A percentile compares a stretch with the other conserved stretches of the same genome.
phyloP scores from a whole-genome alignment of 2,797 vertebrate species.

The Notolepis coatsorum region DNA sequence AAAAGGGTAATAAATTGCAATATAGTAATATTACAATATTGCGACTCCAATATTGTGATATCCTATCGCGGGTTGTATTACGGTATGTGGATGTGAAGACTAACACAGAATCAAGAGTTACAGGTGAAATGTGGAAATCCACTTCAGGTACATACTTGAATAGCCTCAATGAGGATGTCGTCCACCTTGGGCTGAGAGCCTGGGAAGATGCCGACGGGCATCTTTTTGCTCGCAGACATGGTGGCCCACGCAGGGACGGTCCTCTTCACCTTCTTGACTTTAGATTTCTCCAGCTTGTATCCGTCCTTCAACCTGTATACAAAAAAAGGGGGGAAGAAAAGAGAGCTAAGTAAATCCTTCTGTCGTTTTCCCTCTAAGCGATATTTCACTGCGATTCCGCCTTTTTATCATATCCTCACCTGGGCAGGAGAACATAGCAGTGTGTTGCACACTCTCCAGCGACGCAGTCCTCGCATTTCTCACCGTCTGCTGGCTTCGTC shows the following conservation, averaged over 20 bases:
- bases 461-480: slow-evolving; percentile 81
- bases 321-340: slow-evolving; percentile 43
- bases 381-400: slow-evolving; percentile 82
- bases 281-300: slow-evolving; percentile 83
- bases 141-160: slow-evolving; percentile 80
- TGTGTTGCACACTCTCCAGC: slow-evolving; percentile 80
- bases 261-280: slow-evolving; percentile 95
- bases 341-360: slow-evolving; percentile 44
- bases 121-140: background rate
- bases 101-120: background rate
- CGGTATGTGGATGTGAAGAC: too few relatives aligned
- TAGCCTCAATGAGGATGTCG: slow-evolving; percentile 94
- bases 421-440: slow-evolving; percentile 82
- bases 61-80: too few relatives aligned
- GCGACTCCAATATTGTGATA: too few relatives aligned
- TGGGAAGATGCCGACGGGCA: slow-evolving; percentile 86
- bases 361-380: slow-evolving; percentile 47
- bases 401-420: slow-evolving; percentile 78
- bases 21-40: too few relatives aligned
- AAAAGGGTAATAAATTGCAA: too few relatives aligned
- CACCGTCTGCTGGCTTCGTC: slow-evolving; percentile 76
- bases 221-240: slow-evolving; percentile 89
- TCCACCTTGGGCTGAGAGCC: slow-evolving; percentile 93
- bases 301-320: slow-evolving; percentile 86
- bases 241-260: slow-evolving; percentile 98